phyloP scores from a whole-genome alignment of 2,888 invertebrate species.

The Nephrocerus scutellatus region DNA sequence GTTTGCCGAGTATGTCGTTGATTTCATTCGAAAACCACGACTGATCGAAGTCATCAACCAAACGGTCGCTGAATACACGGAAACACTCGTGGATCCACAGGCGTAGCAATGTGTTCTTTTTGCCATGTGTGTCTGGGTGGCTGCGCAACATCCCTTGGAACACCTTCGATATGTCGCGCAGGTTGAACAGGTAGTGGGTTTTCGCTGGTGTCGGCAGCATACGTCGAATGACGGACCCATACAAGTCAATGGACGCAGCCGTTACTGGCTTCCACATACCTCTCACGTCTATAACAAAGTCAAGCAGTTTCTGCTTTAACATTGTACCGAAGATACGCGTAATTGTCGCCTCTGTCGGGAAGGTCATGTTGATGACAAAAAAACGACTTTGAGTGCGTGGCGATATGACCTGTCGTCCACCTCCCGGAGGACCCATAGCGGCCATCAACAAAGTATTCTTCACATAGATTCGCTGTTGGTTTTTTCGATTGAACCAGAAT shows the following conservation, averaged over 20 bases:
- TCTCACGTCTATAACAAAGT: constrained; percentile 75
- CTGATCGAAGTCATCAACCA: constrained; percentile 70
- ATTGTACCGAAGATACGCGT: constrained; percentile 76
- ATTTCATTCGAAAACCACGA: constrained; percentile 69
- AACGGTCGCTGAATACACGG: constrained; percentile 75
- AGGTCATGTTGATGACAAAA: constrained; percentile 69
- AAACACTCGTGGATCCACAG: constrained; percentile 84
- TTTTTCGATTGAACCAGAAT: constrained; percentile 80
- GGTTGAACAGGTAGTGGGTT: constrained; percentile 83
- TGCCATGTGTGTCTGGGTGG: constrained; percentile 69
- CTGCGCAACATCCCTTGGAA: constrained; percentile 74
- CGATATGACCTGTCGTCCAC: constrained; percentile 74
- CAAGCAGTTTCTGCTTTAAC: constrained; percentile 68
- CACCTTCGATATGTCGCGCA: constrained; percentile 81
- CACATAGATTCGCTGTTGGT: constrained; percentile 70
- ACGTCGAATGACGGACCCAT: constrained; percentile 62
- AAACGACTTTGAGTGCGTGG: constrained; percentile 72
- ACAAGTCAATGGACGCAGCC: constrained; percentile 68
- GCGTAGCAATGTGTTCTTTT: constrained; percentile 61
- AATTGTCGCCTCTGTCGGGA: constrained; percentile 73
- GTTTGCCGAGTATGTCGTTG: constrained; percentile 65
- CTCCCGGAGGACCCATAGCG: constrained; percentile 83
- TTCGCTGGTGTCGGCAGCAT: constrained; percentile 84
- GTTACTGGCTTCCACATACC: constrained; percentile 60
- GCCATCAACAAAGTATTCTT: constrained; percentile 71